A percentile compares a stretch with the other conserved stretches of the same genome.
Conservation (phyloP, 2,113 vertebrate species). For the Dromas ardeola region DNA sequence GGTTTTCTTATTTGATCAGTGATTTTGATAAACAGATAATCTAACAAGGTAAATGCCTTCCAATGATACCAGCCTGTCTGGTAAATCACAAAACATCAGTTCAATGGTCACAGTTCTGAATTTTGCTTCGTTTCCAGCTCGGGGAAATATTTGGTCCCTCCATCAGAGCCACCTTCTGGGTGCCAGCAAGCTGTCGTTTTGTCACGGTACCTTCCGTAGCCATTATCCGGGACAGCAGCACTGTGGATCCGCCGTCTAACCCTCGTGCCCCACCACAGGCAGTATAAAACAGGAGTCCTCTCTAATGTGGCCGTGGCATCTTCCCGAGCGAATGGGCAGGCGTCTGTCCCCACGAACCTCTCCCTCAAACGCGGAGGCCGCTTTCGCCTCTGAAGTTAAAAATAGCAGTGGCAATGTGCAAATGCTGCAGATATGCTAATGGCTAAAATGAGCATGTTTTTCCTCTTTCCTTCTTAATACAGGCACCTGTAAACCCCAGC, state of each 20-base stretch:
- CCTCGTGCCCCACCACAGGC: background rate
- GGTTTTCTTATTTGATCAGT: background rate
- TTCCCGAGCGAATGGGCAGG: background rate
- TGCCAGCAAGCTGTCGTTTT: background rate
- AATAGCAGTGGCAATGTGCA: background rate
- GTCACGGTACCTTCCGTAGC: background rate
- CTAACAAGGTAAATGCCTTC: background rate
- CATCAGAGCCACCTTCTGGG: background rate
- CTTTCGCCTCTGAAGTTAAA: background rate
- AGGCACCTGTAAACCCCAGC: background rate
- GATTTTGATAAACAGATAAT: background rate
- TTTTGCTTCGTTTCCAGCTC: background rate
- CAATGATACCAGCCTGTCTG: background rate
- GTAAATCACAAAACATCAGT: background rate
- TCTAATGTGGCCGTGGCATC: fast-evolving
- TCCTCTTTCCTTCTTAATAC: background rate
- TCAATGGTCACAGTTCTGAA: background rate
- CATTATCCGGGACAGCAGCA: background rate
- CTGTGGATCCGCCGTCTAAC: background rate
- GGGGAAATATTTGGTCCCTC: background rate
- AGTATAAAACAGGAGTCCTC: background rate
- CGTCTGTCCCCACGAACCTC: background rate
- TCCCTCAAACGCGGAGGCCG: background rate
- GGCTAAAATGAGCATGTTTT: background rate
- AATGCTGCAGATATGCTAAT: background rate